phyloP scores from a whole-genome alignment of 1,140 invertebrate genomes.

The Condylostylus longicornis region DNA sequence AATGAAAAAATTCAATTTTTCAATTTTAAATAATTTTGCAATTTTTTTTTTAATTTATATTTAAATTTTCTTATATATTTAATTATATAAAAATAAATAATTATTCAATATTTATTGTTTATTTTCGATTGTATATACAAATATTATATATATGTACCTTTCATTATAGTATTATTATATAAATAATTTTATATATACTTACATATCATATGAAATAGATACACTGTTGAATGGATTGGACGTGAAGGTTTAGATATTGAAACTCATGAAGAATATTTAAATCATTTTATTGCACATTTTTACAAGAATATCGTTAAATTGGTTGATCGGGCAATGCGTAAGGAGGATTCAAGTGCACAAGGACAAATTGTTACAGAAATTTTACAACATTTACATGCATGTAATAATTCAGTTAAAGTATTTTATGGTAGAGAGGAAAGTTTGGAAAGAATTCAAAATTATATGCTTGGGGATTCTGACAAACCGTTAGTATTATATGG shows the following conservation, averaged over 20 bases:
- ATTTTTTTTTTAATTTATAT: no score
- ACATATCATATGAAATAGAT: conserved; percentile 39
- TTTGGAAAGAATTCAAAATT: conserved; percentile 62
- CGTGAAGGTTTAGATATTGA: conserved; percentile 84
- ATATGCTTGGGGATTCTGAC: conserved; percentile 72
- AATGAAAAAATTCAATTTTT: no score
- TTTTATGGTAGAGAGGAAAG: conserved; percentile 89
- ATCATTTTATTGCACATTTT: conserved; percentile 90
- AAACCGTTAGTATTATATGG: conserved; percentile 90
- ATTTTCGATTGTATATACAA: no score
- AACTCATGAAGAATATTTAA: conserved; percentile 86
- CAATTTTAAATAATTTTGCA: no score
- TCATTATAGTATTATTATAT: background rate
- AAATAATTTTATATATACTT: conserved; percentile 1
- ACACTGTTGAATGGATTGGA: conserved; percentile 94
- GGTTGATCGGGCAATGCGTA: conserved; percentile 85
- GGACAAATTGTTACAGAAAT: conserved; percentile 92
- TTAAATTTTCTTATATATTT: no score
- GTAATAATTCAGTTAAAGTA: conserved; percentile 89
- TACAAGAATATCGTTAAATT: conserved; percentile 87
- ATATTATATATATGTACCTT: background rate
- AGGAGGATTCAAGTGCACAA: conserved; percentile 84
- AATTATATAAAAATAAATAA: no score
- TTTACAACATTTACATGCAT: conserved; percentile 89
- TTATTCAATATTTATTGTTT: no score